Evolutionary conservation across 1,140 invertebrate species (phyloP).

Genomic region (Eueides isabella): DNA sequence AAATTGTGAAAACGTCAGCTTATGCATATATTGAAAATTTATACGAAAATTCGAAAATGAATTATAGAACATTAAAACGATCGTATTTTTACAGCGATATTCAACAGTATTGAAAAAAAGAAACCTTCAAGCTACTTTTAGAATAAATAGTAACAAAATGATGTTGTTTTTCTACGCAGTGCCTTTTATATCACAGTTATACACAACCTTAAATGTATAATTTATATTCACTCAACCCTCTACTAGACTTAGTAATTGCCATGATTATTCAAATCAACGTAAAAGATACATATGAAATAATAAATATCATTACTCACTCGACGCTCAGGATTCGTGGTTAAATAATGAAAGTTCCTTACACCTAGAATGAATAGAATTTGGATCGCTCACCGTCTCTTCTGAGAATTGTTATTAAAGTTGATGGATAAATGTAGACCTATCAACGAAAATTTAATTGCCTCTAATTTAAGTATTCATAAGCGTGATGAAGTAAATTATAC

Average conservation of each 20-base stretch:
- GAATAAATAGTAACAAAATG: too few species aligned
- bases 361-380: constrained; percentile 16
- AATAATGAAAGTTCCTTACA: constrained; percentile 7
- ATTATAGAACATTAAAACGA: too few species aligned
- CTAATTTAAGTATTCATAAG: constrained; percentile 28
- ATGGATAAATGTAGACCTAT: constrained; percentile 49
- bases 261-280: not conserved
- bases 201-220: too few species aligned
- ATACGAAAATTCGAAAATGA: too few species aligned
- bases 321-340: constrained; percentile 1
- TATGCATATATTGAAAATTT: too few species aligned
- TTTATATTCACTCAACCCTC: not conserved
- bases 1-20: too few species aligned
- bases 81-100: too few species aligned
- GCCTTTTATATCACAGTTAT: too few species aligned
- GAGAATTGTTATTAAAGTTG: constrained; percentile 45
- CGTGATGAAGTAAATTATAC: constrained; percentile 17
- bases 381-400: constrained; percentile 22
- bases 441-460: constrained; percentile 23
- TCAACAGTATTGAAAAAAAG: too few species aligned
- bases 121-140: too few species aligned
- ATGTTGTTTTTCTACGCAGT: too few species aligned
- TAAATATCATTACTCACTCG: constrained; percentile 4
- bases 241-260: not conserved
- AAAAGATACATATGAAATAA: not conserved